Percentiles rank a stretch among this genome's conserved stretches.
These are phyloP conservation scores for Calosoma granatense DNA, from an alignment of 1,140 invertebrate species.

Conservation along the genomic window DNA sequence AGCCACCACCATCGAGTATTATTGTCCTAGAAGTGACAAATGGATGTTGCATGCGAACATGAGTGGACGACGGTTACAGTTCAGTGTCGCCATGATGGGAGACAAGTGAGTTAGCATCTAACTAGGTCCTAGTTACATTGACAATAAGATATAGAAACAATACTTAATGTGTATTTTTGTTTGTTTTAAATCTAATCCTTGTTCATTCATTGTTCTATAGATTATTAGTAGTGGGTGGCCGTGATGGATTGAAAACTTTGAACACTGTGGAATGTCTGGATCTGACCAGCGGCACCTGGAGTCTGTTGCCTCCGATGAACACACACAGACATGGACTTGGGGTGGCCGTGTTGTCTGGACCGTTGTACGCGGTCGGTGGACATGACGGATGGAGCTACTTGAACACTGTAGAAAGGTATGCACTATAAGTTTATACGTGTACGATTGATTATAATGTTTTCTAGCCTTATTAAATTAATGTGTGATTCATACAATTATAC, in stretches of 20 bases:
- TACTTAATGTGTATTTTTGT: neutral
- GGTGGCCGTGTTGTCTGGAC: slow-evolving; percentile 75
- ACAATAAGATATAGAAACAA: too few relatives aligned
- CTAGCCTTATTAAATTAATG: neutral
- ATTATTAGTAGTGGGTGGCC: slow-evolving; percentile 62
- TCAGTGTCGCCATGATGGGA: slow-evolving; percentile 80
- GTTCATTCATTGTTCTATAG: slow-evolving; percentile 12
- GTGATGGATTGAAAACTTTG: slow-evolving; percentile 88
- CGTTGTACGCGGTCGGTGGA: slow-evolving; percentile 88
- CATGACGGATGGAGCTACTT: slow-evolving; percentile 94
- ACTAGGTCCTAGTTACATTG: neutral
- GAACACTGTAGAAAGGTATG: slow-evolving; percentile 75
- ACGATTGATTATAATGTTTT: neutral
- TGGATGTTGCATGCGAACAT: slow-evolving; percentile 73
- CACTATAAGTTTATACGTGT: neutral
- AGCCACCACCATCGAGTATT: slow-evolving; percentile 80
- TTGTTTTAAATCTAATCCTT: slow-evolving; percentile 1
- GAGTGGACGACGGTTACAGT: slow-evolving; percentile 74
- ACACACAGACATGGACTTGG: slow-evolving; percentile 87
- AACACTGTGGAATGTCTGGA: slow-evolving; percentile 82
- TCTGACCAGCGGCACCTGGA: slow-evolving; percentile 68
- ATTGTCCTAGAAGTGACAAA: slow-evolving; percentile 71
- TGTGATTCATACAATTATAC: too few relatives aligned
- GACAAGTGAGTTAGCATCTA: slow-evolving; percentile 57
- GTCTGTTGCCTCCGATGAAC: slow-evolving; percentile 73